phyloP scores from a whole-genome alignment of 1,140 invertebrate genomes.

The Panagrolaimus sp. region DNA sequence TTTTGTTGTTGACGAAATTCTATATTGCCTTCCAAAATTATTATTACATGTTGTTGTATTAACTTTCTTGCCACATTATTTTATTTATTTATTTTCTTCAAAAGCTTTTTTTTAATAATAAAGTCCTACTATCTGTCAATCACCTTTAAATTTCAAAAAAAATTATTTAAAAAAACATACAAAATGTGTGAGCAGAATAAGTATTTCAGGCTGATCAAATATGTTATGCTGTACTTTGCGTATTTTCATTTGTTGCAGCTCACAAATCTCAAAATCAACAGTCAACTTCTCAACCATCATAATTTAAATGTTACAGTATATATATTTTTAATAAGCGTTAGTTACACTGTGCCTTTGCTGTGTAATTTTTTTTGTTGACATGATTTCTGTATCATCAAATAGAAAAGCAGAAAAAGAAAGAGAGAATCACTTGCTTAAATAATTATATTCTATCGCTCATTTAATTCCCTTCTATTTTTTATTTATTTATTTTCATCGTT shows the following conservation, averaged over 20 bases:
- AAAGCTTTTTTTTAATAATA: slow-evolving; percentile 12
- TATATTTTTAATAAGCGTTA: not conserved
- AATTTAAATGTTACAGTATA: not conserved
- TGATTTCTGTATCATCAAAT: not conserved
- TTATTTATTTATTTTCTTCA: not conserved
- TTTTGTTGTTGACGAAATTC: slow-evolving; percentile 3
- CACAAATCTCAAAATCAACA: slow-evolving; percentile 18
- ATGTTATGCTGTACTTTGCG: slow-evolving; percentile 96
- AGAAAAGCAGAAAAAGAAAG: not conserved
- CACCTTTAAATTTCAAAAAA: no score
- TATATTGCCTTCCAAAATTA: not conserved
- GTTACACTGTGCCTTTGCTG: slow-evolving; percentile 12
- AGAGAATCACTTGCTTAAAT: no score
- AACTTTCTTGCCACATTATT: not conserved
- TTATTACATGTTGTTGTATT: not conserved
- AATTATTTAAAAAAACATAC: no score
- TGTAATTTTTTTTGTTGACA: not conserved
- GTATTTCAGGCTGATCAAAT: slow-evolving; percentile 88
- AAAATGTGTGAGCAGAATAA: slow-evolving; percentile 2
- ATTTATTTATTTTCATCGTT: not conserved
- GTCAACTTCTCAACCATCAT: not conserved
- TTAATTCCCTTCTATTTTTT: not conserved
- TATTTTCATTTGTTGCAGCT: slow-evolving; percentile 96
- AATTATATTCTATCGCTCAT: slow-evolving; percentile 8
- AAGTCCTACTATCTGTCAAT: no score